Evolutionary conservation across 2,797 vertebrate genomes (phyloP), one percentile per base, ranked within the genome.

Genomic region (Pagetopsis macropterus): DNA sequence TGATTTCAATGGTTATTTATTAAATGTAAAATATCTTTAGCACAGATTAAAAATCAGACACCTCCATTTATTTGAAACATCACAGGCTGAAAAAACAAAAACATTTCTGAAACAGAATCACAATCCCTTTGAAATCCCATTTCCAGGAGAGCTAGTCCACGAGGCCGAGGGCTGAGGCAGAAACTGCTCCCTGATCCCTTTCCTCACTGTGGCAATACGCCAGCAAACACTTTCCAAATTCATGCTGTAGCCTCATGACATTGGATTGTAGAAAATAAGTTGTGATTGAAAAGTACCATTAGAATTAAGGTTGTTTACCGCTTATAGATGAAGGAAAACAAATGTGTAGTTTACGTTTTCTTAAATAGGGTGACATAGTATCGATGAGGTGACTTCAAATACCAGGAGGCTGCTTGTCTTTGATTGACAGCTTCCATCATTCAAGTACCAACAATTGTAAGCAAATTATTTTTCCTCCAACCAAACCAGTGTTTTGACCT

Each of bases 11-110:
- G 92, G 84, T 95, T 94, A 95, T 95, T 95, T 95, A 95, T 95
- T 95, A 94, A 95, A 95, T 95, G 94, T 94, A 95, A 95, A 95
- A 95, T 95, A 95, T 95, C 93, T 95, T 95, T 93, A 95, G 94
- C 94, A 95, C 94, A 94, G 93, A 92, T 95, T 95, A 94, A 94
- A 95, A 95, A 95, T 94, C 93, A 94, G 93, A 95, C 93, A 95
- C 92, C 89, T 94, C 92, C 94, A 94, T 91, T 91, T 93, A 94
- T 92, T 89, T 91, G 91, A 91, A 94, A 93, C 91, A 87, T 90
- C 93, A 94, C 93, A 92, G 90, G 89, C 94, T 89, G 90, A 83
- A 91, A 93, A 93, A 86, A 49, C 86, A 91, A 92, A 92, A 93
- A 93, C 91, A 94, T 94, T 93, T 89, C 90, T 91, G 84, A 91